Evolutionary conservation across 2,113 vertebrate species (phyloP).

Genomic region (Garra rufa): DNA sequence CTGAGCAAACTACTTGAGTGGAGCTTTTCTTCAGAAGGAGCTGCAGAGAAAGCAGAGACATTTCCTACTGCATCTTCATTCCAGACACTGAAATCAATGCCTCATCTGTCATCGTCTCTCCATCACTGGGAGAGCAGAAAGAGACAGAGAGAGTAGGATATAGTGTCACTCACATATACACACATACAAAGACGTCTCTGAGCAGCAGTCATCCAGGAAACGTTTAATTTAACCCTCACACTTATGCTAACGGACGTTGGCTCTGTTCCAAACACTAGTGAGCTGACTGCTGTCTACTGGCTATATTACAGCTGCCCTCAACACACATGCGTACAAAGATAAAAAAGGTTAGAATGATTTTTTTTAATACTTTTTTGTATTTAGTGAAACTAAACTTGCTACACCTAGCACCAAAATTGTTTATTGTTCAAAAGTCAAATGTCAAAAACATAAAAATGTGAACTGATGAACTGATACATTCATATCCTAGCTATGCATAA

Average conservation of each 20-base stretch:
- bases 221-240: not conserved
- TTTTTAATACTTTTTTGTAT: not conserved
- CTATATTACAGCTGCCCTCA: too few relatives aligned
- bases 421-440: not conserved
- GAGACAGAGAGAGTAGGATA: conserved; percentile 27
- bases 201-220: conserved; percentile 8
- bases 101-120: conserved; percentile 40
- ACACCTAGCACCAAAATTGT: not conserved
- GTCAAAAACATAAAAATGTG: not conserved
- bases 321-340: not conserved
- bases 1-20: not conserved
- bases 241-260: not conserved
- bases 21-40: conserved; percentile 28
- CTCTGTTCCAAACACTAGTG: not conserved
- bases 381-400: too few relatives aligned
- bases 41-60: not conserved
- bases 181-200: not conserved
- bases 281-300: not conserved
- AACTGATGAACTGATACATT: too few relatives aligned
- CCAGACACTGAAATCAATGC: conserved; percentile 53
- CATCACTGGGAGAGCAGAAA: conserved; percentile 34
- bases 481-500: too few relatives aligned
- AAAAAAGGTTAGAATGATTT: not conserved
- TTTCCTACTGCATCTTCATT: conserved; percentile 21
- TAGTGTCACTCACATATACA: not conserved